Evolutionary conservation across 1,140 invertebrate species (phyloP), one percentile per base, ranked within the genome.

Genomic region (Leptinotarsa undecemlineata): DNA sequence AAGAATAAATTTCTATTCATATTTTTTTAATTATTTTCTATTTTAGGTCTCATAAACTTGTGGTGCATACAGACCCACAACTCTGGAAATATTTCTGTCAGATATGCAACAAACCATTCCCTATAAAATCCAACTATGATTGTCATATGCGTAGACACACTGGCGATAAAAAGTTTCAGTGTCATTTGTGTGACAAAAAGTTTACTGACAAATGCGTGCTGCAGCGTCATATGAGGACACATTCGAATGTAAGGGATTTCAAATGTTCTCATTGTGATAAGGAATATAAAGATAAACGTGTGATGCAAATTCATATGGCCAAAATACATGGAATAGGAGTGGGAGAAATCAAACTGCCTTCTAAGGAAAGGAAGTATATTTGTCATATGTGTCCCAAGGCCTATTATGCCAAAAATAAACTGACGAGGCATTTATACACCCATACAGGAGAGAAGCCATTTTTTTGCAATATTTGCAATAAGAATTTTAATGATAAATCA

Each of bases 361-460:
- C 77, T 13, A 75, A 77, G 51, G 79, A 75, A 47, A 77, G 76
- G 48, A 81, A 79, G 64, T 77, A 79, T 57, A 74, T 80, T 23
- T 82, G 81, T 75, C 78, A 81, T 66, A 78, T 81, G 14, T 82
- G 81, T 72, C 76, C 80, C 1, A 88, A 88, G 67, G 87, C 88
- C 74, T 91, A 90, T 76, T 87, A 89, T 3, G 87, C 86, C 13
- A 85, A 86, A 14, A 87, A 87, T 26, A 89, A 91, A 71, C 84
- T 93, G 2, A 88, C 89, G 57, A 88, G 88, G 3, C 92, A 93
- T 83, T 85, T 89, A 57, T 86, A 91, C 64, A 89, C 88, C 19
- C 92, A 93, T 83, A 92, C 91, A 3, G 91, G 91, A 0, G 91
- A 92, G 77, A 91, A 91, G 79, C 91, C 91, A 0, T 92, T 89